A percentile compares a stretch with the other conserved stretches of the same genome.
Evolutionary conservation across 2,113 vertebrate species (phyloP).

Genomic region (Etia nguti): DNA sequence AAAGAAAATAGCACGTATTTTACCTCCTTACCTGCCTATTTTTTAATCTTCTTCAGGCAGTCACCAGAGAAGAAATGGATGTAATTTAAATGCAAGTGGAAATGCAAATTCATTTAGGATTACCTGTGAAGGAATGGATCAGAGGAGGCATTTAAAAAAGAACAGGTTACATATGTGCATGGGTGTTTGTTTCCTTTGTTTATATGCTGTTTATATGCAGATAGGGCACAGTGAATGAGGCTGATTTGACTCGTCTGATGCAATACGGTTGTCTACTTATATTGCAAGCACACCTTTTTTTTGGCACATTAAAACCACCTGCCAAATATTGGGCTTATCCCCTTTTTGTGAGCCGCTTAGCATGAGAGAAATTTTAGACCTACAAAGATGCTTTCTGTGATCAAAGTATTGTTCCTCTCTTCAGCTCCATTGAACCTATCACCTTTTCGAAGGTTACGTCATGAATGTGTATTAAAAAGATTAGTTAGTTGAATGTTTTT

Average conservation of each 20-base stretch:
- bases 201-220: background rate
- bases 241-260: background rate
- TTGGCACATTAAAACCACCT: background rate
- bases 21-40: background rate
- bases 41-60: background rate
- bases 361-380: background rate
- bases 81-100: slow-evolving; percentile 7
- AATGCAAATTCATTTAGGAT: background rate
- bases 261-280: background rate
- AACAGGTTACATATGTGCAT: background rate
- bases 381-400: background rate
- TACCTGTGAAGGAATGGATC: background rate
- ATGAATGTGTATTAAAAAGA: background rate
- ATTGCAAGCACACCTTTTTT: background rate
- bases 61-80: background rate
- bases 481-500: background rate
- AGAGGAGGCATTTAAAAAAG: background rate
- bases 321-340: background rate
- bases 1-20: background rate
- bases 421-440: background rate
- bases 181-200: background rate
- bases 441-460: background rate
- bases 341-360: background rate
- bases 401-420: background rate
- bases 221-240: background rate